These are phyloP conservation scores for Romanogobio albipinnatus DNA, from an alignment of 2,113 vertebrate species.

Conservation along the genomic window DNA sequence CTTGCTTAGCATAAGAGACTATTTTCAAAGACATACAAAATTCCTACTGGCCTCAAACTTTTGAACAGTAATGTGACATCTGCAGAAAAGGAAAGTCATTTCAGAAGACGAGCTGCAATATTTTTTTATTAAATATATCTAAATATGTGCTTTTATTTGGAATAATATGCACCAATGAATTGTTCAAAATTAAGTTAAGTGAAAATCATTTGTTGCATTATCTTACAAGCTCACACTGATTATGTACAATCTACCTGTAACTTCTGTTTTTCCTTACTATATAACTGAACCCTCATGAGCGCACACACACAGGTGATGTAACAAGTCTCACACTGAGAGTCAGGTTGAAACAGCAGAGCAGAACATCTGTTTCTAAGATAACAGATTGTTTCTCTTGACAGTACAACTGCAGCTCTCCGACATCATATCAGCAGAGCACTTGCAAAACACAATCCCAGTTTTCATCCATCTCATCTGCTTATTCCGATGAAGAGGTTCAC, in stretches of 20 bases:
- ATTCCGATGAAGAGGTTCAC: conserved; percentile 9
- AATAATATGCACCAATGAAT: neutral
- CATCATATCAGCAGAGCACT: conserved; percentile 5
- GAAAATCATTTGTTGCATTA: neutral
- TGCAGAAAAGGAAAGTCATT: too few species aligned
- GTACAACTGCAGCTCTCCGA: neutral
- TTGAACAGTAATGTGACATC: too few species aligned
- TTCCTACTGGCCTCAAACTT: too few species aligned
- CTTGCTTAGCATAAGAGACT: too few species aligned
- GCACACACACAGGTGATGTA: neutral
- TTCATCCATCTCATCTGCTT: conserved; percentile 19
- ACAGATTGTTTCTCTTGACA: conserved; percentile 1
- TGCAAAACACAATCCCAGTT: conserved; percentile 18
- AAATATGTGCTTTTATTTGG: neutral
- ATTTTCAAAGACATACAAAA: too few species aligned
- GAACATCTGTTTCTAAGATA: conserved; percentile 41
- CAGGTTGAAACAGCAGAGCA: conserved; percentile 11
- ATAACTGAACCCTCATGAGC: neutral
- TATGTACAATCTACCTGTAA: neutral
- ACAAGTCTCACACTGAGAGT: neutral
- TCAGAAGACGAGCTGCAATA: too few species aligned
- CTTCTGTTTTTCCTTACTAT: neutral
- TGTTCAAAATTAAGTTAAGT: neutral
- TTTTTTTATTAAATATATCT: neutral
- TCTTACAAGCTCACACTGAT: neutral